Evolutionary conservation across 2,113 vertebrate genomes (phyloP).

Genomic region (Neolamprologus falcicula): DNA sequence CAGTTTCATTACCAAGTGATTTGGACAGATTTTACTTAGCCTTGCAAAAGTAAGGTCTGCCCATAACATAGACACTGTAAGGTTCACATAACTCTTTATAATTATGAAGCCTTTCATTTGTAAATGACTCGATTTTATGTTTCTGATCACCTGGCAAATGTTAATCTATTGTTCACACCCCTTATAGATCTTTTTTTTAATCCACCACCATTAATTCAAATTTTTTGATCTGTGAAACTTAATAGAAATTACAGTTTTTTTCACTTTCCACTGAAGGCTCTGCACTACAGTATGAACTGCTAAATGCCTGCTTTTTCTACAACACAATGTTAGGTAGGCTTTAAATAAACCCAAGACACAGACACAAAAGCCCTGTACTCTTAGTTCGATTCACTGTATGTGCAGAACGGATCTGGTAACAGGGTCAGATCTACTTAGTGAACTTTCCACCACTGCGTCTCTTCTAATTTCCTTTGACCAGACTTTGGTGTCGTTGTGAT

Average conservation of each 20-base stretch:
- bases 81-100: accelerated
- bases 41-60: neutral
- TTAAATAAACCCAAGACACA: neutral
- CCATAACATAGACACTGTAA: neutral
- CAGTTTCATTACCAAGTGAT: neutral
- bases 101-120: neutral
- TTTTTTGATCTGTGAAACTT: neutral
- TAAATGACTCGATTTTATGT: neutral
- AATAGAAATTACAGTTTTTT: neutral
- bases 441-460: slow-evolving; percentile 9
- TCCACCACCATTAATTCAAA: neutral
- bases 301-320: neutral
- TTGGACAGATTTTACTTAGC: neutral
- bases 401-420: neutral
- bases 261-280: neutral
- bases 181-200: neutral
- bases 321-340: neutral
- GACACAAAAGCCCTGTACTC: neutral
- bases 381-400: neutral
- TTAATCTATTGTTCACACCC: accelerated
- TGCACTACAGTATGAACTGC: neutral
- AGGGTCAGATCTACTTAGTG: slow-evolving; percentile 3
- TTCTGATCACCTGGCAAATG: neutral
- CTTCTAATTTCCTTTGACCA: slow-evolving; percentile 51
- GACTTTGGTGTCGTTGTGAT: slow-evolving; percentile 10